Evolutionary conservation across 2,888 invertebrate species (phyloP), one percentile per base, ranked within the genome.

Genomic region (Zonitis immaculata): DNA sequence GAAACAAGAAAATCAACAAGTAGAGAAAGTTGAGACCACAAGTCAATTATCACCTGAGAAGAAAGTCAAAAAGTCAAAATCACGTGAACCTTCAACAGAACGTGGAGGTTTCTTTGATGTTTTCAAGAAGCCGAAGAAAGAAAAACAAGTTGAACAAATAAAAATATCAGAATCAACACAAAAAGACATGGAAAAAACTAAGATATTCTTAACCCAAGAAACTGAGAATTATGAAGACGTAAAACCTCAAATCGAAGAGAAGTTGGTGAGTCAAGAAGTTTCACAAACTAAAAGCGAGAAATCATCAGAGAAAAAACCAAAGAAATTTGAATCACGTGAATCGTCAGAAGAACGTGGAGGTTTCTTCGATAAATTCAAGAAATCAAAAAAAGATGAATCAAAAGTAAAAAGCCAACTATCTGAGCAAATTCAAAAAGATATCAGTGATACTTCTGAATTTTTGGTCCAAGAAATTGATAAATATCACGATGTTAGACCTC

Each of bases 151-250:
- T 16, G 43, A 45, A 49, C 11, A 56, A 51, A 47, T 46, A 18
- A 27, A 48, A 26, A 20, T 60, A 7, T 55, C 61, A 7, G 62
- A 60, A 22, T 51, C 45, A 25, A 39, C 52, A 32, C 22, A 58
- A 6, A 51, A 62, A 42, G 46, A 61, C 51, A 65, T 65, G 52
- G 52, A 59, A 44, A 46, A 63, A n/a, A 57, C 61, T 6, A 57
- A 60, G 9, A 42, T 42, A 11, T 68, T 68, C 39, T 44, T 67
- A 9, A 52, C 55, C 49, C 52, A 54, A 27, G 67, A 67, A 59
- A 48, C 64, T 47, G 46, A 56, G 8, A 53, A 56, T 44, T 66
- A 64, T 42, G 54, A 65, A 35, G 66, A 66, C 47, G 62, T 60
- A 27, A 56, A 52, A 28, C 64, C 63, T 12, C 39, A 42, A 39